Percentiles rank a stretch among this genome's conserved stretches.
Conservation (phyloP, 2,113 vertebrate species). For the Tyto alba region DNA sequence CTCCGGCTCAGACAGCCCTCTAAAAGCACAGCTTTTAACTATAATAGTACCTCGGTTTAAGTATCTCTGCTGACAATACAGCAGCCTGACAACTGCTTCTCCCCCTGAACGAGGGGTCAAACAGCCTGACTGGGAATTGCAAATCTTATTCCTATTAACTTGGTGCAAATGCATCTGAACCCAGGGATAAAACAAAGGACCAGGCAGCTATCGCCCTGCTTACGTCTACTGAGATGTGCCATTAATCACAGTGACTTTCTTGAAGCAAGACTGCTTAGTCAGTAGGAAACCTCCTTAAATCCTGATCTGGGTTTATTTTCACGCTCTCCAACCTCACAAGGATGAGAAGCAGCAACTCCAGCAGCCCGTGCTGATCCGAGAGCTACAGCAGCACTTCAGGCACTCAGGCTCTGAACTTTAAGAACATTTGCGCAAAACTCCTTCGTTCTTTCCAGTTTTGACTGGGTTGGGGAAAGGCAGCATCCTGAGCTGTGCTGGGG, state of each 20-base stretch:
- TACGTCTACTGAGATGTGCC: fast-evolving
- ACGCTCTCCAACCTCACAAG: neutral
- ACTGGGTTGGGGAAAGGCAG: neutral
- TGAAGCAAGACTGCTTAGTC: neutral
- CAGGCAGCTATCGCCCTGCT: neutral
- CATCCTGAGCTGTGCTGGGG: fast-evolving
- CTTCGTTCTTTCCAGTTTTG: neutral
- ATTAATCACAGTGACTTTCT: neutral
- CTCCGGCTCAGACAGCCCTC: neutral
- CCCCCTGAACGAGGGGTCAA: fast-evolving
- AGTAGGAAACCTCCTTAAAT: neutral
- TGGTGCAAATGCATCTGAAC: neutral
- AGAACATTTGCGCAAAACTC: fast-evolving
- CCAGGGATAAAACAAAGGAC: neutral
- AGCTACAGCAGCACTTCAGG: neutral
- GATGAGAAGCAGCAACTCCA: neutral
- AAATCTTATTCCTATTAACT: neutral
- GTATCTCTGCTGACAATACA: neutral
- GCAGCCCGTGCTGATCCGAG: neutral
- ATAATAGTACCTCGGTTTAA: fast-evolving
- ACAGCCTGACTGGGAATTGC: neutral
- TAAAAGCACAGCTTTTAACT: neutral
- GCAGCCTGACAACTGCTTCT: neutral
- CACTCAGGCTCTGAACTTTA: neutral
- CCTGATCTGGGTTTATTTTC: neutral